A percentile compares a stretch with the other conserved stretches of the same genome.
Conservation (phyloP, 2,113 vertebrate genomes). For the Chinchilla lanigera region DNA sequence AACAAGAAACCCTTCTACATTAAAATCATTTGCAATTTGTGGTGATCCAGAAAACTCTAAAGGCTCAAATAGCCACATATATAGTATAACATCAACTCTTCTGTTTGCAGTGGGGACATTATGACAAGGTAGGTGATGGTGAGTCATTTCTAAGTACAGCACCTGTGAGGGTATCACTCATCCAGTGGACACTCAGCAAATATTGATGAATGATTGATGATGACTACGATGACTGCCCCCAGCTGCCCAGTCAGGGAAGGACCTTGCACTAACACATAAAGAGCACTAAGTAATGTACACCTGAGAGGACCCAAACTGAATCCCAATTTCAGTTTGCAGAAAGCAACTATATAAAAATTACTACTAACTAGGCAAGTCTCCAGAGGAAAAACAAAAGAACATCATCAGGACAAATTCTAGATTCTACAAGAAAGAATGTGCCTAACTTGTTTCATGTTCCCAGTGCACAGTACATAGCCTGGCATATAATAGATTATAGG, state of each 20-base stretch:
- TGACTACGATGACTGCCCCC: neutral
- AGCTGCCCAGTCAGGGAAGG: conserved; percentile 13
- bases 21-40: conserved; percentile 71
- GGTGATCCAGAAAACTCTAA: conserved; percentile 62
- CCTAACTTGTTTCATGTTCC: neutral
- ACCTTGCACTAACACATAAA: conserved; percentile 11
- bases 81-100: conserved; percentile 61
- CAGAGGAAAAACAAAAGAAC: conserved; percentile 31
- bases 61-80: conserved; percentile 56
- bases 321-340: conserved; percentile 43
- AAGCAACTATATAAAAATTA: conserved; percentile 59
- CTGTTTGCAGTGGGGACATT: conserved; percentile 54
- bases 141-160: conserved; percentile 62
- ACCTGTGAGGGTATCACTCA: conserved; percentile 65
- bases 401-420: conserved; percentile 32
- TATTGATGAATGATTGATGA: conserved; percentile 63
- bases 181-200: conserved; percentile 67
- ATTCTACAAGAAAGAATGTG: neutral
- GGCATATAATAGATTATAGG: neutral
- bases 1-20: conserved; percentile 76
- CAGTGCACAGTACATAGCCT: neutral
- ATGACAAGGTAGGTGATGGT: conserved; percentile 67
- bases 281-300: conserved; percentile 52
- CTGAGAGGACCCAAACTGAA: conserved; percentile 28
- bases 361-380: conserved; percentile 30